A percentile compares a stretch with the other conserved stretches of the same genome.
These are phyloP conservation scores for Anguilla japonica DNA, from an alignment of 2,113 vertebrate species.

Conservation along the genomic window DNA sequence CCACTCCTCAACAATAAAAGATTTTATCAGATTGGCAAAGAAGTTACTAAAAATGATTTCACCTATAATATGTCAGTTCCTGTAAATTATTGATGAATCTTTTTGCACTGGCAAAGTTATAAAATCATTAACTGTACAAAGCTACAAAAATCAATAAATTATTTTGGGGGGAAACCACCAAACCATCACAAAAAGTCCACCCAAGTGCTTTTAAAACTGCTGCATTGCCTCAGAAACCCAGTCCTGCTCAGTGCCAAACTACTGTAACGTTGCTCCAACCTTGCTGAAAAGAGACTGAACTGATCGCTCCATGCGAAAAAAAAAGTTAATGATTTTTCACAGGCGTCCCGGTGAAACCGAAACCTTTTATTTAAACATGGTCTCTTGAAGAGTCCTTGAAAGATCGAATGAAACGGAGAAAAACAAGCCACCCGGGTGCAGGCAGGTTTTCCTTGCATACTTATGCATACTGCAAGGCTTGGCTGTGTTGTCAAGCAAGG, in stretches of 20 bases:
- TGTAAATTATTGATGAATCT: neutral
- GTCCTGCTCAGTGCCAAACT: neutral
- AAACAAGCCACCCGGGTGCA: neutral
- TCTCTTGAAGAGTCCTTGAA: neutral
- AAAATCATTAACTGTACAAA: slow-evolving; percentile 53
- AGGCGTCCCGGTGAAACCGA: neutral
- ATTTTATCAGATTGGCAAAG: slow-evolving; percentile 13
- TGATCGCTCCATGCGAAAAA: neutral
- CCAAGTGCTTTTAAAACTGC: slow-evolving; percentile 27
- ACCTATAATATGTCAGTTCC: neutral
- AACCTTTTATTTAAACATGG: neutral
- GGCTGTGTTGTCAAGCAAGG: neutral
- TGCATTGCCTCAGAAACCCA: neutral
- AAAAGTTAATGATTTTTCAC: neutral
- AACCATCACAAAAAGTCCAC: slow-evolving; percentile 46
- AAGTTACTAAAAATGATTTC: neutral
- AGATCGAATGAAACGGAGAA: neutral
- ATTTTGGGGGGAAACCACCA: slow-evolving; percentile 32
- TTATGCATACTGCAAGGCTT: neutral
- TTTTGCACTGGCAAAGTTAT: slow-evolving; percentile 45
- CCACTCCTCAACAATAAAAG: slow-evolving; percentile 15
- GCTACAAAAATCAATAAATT: slow-evolving; percentile 57
- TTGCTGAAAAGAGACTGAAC: slow-evolving; percentile 2
- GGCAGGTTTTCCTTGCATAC: neutral
- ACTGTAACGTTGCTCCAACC: neutral